Evolutionary conservation across 2,888 invertebrate species (phyloP), one percentile per base, ranked within the genome.

Genomic region (Synergus umbraculus): DNA sequence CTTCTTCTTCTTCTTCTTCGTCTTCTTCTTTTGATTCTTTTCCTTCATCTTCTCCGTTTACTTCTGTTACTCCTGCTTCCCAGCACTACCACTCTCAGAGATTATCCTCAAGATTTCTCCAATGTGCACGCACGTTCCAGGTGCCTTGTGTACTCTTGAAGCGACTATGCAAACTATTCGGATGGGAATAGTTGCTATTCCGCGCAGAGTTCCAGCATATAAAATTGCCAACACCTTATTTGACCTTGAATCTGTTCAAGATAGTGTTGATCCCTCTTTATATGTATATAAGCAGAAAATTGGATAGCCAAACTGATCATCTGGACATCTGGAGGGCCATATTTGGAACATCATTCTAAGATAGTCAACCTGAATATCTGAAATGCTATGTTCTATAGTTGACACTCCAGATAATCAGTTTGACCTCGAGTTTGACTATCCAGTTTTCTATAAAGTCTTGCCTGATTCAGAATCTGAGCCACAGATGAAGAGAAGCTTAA

Each of bases 151-250:
- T 73, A 73, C 49, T 54, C 73, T 73, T 29, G 29, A 37, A 73
- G n/a, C 73, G 73, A 73, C 73, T 73, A 73, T 73, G 73, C 73
- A 73, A 73, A 73, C 73, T 73, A 73, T 73, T 69, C 46, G 69
- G 22, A 29, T 49, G 69, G 46, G 49, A 69, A 69, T 69, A 69
- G 69, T 69, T 69, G 69, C 69, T 69, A 69, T 69, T 69, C 69
- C 29, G 29, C n/a, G n/a, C 46, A 69, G 67, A 69, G 67, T 69
- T 29, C 67, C 69, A 67, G 67, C 29, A 18, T 37, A 18, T 22
- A 18, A 29, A 22, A 49, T 54, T 37, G 54, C 37, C 73, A 54
- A 73, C 73, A 73, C 73, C 73, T 73, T 73, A 73, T 54, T n/a
- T 37, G 49, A 73, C 73, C 73, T 73, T 73, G 73, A 54, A 49